Percentiles rank a stretch among this genome's conserved stretches.
Evolutionary conservation across 2,113 vertebrate genomes (phyloP).

Genomic region (Planiliza haematocheilus): DNA sequence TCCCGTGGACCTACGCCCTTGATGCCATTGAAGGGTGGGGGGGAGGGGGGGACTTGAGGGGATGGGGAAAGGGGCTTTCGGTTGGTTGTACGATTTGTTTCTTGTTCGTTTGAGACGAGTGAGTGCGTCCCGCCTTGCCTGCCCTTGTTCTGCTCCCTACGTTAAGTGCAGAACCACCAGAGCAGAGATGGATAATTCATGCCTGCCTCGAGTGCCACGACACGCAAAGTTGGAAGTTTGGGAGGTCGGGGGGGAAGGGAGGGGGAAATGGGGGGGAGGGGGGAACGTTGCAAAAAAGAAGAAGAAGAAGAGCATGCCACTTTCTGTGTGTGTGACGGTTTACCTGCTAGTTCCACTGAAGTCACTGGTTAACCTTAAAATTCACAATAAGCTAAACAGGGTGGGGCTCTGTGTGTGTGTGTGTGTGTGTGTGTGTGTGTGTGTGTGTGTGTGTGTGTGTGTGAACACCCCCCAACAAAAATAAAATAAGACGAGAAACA

Average conservation of each 20-base stretch:
- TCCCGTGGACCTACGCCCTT: no score
- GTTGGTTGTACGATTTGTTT: conserved; percentile 58
- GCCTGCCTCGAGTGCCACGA: conserved; percentile 67
- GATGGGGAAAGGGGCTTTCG: conserved; percentile 32
- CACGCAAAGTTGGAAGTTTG: conserved; percentile 61
- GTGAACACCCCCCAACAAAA: conserved; percentile 67
- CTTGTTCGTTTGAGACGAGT: conserved; percentile 29
- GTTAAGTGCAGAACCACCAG: conserved; percentile 62
- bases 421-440: no score
- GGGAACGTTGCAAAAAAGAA: conserved; percentile 29
- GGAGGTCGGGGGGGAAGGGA: no score
- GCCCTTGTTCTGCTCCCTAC: conserved; percentile 65
- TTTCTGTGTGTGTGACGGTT: conserved; percentile 43
- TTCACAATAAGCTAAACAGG: conserved; percentile 80
- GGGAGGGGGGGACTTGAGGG: conserved; percentile 47
- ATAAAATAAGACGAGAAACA: conserved; percentile 40
- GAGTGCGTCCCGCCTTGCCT: conserved; percentile 57
- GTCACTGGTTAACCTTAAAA: conserved; percentile 82
- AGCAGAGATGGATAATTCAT: conserved; percentile 77
- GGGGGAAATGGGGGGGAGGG: neutral
- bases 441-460: no score
- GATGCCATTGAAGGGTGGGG: conserved; percentile 28
- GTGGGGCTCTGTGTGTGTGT: conserved; percentile 76
- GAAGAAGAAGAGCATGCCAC: conserved; percentile 65
- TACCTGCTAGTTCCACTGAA: conserved; percentile 76